phyloP scores from a whole-genome alignment of 92 coral and sea anemone species.

The Porites evermanni region DNA sequence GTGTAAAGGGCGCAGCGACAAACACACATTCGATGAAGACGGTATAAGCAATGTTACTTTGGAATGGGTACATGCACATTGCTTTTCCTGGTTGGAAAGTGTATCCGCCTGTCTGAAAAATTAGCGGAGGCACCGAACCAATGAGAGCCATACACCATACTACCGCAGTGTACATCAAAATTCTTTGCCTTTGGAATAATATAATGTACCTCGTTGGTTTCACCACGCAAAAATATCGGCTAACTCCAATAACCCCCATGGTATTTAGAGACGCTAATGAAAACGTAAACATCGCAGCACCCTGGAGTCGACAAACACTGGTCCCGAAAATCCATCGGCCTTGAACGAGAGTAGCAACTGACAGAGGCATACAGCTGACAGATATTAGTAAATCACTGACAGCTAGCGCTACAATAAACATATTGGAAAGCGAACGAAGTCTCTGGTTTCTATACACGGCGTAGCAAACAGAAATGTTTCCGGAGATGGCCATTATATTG shows the following conservation, averaged over 20 bases:
- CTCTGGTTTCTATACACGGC: slow-evolving; percentile 66
- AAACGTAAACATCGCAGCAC: slow-evolving; percentile 57
- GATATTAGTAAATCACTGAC: slow-evolving; percentile 71
- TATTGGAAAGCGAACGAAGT: slow-evolving; percentile 63
- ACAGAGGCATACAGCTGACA: slow-evolving; percentile 68
- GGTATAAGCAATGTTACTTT: slow-evolving; percentile 62
- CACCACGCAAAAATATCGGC: slow-evolving; percentile 66
- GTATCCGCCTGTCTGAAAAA: slow-evolving; percentile 45
- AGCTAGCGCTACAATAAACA: slow-evolving; percentile 71
- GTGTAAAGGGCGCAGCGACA: slow-evolving; percentile 44
- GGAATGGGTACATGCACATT: slow-evolving; percentile 72
- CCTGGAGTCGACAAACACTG: slow-evolving; percentile 62
- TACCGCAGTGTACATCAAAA: slow-evolving; percentile 21
- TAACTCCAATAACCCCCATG: slow-evolving; percentile 71
- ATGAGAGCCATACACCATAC: slow-evolving; percentile 55
- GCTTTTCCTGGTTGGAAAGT: slow-evolving; percentile 76
- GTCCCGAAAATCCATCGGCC: slow-evolving; percentile 55
- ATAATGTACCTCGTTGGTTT: slow-evolving; percentile 41
- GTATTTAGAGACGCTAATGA: slow-evolving; percentile 66
- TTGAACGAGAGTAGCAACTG: slow-evolving; percentile 53
- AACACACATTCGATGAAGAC: slow-evolving; percentile 55
- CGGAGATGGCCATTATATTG: slow-evolving; percentile 45
- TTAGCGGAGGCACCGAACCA: slow-evolving; percentile 68
- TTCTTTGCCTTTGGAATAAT: slow-evolving; percentile 45
- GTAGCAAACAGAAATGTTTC: slow-evolving; percentile 70